phyloP scores from a whole-genome alignment of 2,113 vertebrate species.

The Corythornis madagascariensis region DNA sequence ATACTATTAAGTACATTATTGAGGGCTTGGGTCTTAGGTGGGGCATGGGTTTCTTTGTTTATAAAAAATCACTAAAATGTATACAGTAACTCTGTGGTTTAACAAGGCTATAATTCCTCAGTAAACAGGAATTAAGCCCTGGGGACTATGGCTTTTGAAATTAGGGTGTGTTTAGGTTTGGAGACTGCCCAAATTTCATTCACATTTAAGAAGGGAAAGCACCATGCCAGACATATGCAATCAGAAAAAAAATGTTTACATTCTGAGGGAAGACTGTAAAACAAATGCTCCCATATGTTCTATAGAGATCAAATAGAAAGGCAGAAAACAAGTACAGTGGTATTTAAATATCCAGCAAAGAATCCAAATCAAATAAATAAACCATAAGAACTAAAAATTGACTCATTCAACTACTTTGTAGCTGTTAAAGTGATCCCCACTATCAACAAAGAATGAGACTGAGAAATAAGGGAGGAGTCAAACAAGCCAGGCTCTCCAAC shows the following conservation, averaged over 20 bases:
- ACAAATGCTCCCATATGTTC: slow-evolving; percentile 75
- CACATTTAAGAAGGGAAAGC: slow-evolving; percentile 69
- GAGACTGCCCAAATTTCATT: slow-evolving; percentile 74
- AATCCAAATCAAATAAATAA: neutral
- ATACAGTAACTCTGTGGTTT: slow-evolving; percentile 69
- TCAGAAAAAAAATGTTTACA: slow-evolving; percentile 66
- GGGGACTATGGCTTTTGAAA: slow-evolving; percentile 82
- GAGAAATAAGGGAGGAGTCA: neutral
- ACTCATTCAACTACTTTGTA: neutral
- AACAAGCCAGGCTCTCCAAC: neutral
- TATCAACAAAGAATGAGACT: neutral
- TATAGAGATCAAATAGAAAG: slow-evolving; percentile 68
- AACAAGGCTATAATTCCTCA: slow-evolving; percentile 76
- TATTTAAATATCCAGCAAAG: slow-evolving; percentile 56
- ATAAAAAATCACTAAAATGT: slow-evolving; percentile 40
- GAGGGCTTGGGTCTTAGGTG: neutral
- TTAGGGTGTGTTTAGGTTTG: slow-evolving; percentile 84
- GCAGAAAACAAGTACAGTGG: slow-evolving; percentile 27
- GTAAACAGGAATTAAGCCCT: slow-evolving; percentile 82
- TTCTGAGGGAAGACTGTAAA: slow-evolving; percentile 70
- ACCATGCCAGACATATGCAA: slow-evolving; percentile 73
- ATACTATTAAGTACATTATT: slow-evolving; percentile 50
- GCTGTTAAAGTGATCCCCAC: neutral
- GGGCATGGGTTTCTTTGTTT: neutral
- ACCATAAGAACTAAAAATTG: slow-evolving; percentile 16